These are phyloP conservation scores for Trichacis sp. DNA, from an alignment of 2,888 invertebrate species.

Conservation along the genomic window DNA sequence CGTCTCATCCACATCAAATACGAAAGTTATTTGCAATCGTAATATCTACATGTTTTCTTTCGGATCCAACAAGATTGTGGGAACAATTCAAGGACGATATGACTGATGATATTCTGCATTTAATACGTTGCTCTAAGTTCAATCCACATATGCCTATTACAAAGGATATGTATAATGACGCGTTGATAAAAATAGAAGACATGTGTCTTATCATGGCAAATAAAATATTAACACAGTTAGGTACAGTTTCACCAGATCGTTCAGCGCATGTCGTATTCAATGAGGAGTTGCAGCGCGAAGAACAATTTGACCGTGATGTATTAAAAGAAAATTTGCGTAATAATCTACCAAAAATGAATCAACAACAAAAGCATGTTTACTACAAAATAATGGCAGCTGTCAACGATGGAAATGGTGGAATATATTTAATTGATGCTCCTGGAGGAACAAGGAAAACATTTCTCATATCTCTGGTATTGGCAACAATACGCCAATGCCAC, in stretches of 20 bases:
- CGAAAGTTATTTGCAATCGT: constrained; percentile 2
- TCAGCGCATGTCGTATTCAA: too few relatives aligned
- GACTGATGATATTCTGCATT: background rate
- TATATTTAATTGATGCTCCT: constrained; percentile 47
- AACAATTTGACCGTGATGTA: constrained; percentile 23
- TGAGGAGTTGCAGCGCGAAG: background rate
- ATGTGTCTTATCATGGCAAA: too few relatives aligned
- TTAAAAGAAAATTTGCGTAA: constrained; percentile 28
- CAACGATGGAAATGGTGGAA: constrained; percentile 43
- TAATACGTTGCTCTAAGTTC: background rate
- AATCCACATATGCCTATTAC: too few relatives aligned
- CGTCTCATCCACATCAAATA: background rate
- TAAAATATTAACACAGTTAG: too few relatives aligned
- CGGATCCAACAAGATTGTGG: constrained; percentile 6
- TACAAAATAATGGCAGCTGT: constrained; percentile 31
- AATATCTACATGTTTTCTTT: background rate
- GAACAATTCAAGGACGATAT: constrained; percentile 1
- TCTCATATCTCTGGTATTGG: constrained; percentile 60
- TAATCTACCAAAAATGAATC: constrained; percentile 30
- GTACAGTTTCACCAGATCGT: too few relatives aligned
- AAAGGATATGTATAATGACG: too few relatives aligned
- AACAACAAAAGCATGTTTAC: constrained; percentile 31
- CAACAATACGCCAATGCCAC: constrained; percentile 50
- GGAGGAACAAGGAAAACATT: constrained; percentile 67
- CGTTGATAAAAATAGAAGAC: too few relatives aligned